Evolutionary conservation across 1,140 invertebrate genomes (phyloP), one percentile per base, ranked within the genome.

Genomic region (Pygmarrhopalites habei): DNA sequence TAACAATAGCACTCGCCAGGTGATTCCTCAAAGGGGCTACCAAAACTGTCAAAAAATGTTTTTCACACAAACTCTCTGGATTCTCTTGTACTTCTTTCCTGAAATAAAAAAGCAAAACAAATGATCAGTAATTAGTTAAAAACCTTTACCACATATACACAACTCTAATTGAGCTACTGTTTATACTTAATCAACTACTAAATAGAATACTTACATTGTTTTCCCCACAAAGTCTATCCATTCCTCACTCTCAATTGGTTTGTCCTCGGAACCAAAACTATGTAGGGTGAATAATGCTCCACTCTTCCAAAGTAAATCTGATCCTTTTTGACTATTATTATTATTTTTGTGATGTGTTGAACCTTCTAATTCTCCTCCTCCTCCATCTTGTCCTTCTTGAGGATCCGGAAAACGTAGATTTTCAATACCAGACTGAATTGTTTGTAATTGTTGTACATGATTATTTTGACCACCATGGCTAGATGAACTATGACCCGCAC

Each of bases 201-300:
- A n/a, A n/a, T n/a, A n/a, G n/a, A 65, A n/a, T n/a, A n/a, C n/a
- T n/a, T n/a, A n/a, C 65, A 76, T 60, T 63, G 78, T 68, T 46
- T 76, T 65, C 75, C 77, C 75, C 73, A 81, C 65, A 78, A 90
- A 83, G 55, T 84, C 81, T 73, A 88, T 79, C 88, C 88, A 91
- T 75, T 91, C 88, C 64, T 89, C 88, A 66, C 87, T 83, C 76
- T 91, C 87, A 55, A 90, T 87, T 5, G 84, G 83, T 35, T 79
- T 79, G 26, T 78, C 76, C 0, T 79, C 73, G 19, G 71, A 65
- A 1, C 23, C 17, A 12, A 53, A n/a, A 28, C 28, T 26, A 26
- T 56, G 53, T 10, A 56, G 17, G 4, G 28, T 25, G 4, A 53
- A 10, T 12, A 53, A 25, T 5, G 2, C 49, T 28, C 25, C 49